Evolutionary conservation across 2,113 vertebrate genomes (phyloP), one percentile per base, ranked within the genome.

Genomic region (Oncorhynchus kisutch): DNA sequence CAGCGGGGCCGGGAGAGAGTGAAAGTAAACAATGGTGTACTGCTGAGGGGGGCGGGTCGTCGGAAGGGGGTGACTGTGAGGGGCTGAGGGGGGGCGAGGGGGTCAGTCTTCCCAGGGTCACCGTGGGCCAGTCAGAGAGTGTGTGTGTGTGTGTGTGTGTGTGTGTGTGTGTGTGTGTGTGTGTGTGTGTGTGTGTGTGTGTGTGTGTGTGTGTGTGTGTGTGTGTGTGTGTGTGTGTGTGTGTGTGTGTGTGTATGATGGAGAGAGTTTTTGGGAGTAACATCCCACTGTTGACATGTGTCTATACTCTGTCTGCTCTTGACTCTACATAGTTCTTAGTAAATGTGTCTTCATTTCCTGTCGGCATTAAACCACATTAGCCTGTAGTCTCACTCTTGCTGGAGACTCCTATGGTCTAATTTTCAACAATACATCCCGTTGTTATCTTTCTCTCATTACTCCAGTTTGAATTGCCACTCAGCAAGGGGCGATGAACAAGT

Each of bases 61-160:
- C 16, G 20, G 54, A 27, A 14, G 6, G 3, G 14, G 54, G 16
- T 45, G 8, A 45, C 39, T 11, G 39, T 45, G 8, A 62, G 8
- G 8, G 39, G 39, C 2, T 2, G 6, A 9, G 39, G 8, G 39
- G 2, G 39, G 9, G 57, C 27, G 20, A n/a, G 27, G 54, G 22
- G 71, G 29, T 16, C 14, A 5, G 59, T 29, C 81, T 85, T 88
- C 91, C 87, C 88, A 90, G 81, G 86, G 88, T 89, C 81, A 79
- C 67, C 76, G 74, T 79, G 57, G 72, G 71, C 34, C 65, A 67
- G 65, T 67, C 24, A 31, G 13, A 4, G 72, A 75, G 45, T 81
- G 59, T 64, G 77, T 62, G 86, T 67, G 78, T 74, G 72, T 73
- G 77, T 49, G 75, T 77, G 72, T 60, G 78, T 4, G 31, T 67